Conservation (phyloP, 2,797 vertebrate genomes). For the Sebastes steindachneri region DNA sequence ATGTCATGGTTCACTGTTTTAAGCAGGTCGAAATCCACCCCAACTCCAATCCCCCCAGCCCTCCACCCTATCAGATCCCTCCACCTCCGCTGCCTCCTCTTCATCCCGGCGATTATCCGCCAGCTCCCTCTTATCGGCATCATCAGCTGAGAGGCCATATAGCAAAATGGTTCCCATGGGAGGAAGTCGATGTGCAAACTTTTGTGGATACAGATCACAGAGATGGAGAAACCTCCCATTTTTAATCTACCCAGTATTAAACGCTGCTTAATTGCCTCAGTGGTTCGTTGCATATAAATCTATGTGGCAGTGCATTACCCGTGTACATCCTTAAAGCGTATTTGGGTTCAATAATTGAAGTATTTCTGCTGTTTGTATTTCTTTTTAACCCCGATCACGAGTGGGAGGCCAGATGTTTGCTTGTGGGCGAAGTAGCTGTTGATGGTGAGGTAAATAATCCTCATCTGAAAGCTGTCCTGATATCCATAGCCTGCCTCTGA, state of each 20-base stretch:
- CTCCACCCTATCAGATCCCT: constrained; percentile 18
- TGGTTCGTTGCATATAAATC: constrained; percentile 6
- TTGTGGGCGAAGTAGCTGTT: constrained; percentile 17
- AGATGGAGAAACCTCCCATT: neutral
- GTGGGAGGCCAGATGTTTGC: neutral
- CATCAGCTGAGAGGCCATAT: constrained; percentile 46
- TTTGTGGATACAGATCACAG: constrained; percentile 7
- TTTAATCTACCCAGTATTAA: neutral
- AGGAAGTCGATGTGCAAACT: constrained; percentile 5
- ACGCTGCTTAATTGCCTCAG: neutral
- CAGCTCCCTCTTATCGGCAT: constrained; percentile 37
- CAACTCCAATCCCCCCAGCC: neutral
- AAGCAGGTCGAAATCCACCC: constrained; percentile 27
- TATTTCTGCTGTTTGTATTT: constrained; percentile 6
- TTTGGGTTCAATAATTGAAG: neutral
- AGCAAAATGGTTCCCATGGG: constrained; percentile 27
- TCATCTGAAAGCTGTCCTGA: constrained; percentile 21
- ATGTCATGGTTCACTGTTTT: neutral
- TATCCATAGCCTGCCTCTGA: constrained; percentile 37
- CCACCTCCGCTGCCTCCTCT: constrained; percentile 15
- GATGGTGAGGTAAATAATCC: constrained; percentile 40
- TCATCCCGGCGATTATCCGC: constrained; percentile 38
- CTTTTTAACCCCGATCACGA: neutral
- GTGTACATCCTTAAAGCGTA: neutral
- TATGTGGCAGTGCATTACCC: neutral